Evolutionary conservation across 2,797 vertebrate species (phyloP), one percentile per base, ranked within the genome.

Genomic region (Propithecus perrieri): DNA sequence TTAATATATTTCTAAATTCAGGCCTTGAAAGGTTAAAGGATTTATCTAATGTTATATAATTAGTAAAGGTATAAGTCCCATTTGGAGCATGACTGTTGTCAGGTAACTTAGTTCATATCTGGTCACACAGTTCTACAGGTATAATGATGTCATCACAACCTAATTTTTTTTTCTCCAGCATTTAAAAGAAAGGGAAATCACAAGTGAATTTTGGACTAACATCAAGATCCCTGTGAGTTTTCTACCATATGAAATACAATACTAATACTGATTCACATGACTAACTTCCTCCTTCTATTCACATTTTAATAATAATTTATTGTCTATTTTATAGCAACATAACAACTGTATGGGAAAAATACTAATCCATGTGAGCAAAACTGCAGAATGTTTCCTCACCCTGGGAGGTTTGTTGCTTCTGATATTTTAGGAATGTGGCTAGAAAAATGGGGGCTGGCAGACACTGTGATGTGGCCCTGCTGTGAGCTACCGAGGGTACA

Each of bases 401-500:
- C n/a, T 83, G 67, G 89, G 85, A 94, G 67, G 75, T 95, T 95
- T 85, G 76, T 89, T 94, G 61, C 41, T 92, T 90, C 67, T 94
- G 85, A 24, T 94, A 63, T 57, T 87, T 92, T 28, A 93, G 74
- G 41, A 92, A 96, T 55, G 87, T 84, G 59, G 43, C 72, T 67
- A 85, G 78, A 93, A 79, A 71, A 91, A 50, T 67, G 80, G 84
- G 41, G 76, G 35, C 46, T 94, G 86, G 43, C 10, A 0, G 76
- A 93, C 86, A 43, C 6, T 28, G 35, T 7, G 86, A 78, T 92
- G 78, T 71, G 76, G 67, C 48, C 94, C 93, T 35, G 88, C 95
- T 96, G 97, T 96, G 95, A 89, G 91, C 50, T 63, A 50, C 91
- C 30, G 26, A 94, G 89, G 93, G 72, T 91, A 95, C 81, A 95